Conservation (phyloP, 2,888 invertebrate genomes). For the Neoaliturus tenellus region DNA sequence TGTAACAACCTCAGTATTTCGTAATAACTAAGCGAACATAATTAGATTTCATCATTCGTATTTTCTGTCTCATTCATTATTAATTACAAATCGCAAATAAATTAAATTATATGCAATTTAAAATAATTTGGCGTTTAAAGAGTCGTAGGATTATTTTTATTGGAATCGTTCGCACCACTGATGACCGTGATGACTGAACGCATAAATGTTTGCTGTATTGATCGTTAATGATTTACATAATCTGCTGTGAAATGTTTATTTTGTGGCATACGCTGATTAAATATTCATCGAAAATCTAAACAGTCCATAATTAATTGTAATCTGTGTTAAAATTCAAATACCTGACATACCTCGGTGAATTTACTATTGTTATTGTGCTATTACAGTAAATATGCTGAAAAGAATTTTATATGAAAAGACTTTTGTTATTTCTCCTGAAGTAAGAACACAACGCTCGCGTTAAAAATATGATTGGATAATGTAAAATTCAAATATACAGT, state of each 20-base stretch:
- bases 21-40: no score
- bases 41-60: no score
- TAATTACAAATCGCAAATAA: neutral
- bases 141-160: neutral
- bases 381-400: no score
- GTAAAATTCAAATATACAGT: no score
- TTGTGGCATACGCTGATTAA: neutral
- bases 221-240: neutral
- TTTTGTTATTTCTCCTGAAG: no score
- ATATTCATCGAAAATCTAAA: neutral
- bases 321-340: no score
- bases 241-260: neutral
- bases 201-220: neutral
- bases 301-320: neutral
- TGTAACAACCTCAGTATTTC: no score
- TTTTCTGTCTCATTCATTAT: neutral
- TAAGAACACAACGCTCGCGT: no score
- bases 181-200: neutral
- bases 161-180: neutral
- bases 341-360: no score
- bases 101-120: neutral
- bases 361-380: no score
- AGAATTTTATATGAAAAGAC: no score
- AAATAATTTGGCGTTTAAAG: neutral
- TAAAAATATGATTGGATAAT: no score